phyloP scores from a whole-genome alignment of 2,888 invertebrate genomes.

The Leptura quadrifasciata region DNA sequence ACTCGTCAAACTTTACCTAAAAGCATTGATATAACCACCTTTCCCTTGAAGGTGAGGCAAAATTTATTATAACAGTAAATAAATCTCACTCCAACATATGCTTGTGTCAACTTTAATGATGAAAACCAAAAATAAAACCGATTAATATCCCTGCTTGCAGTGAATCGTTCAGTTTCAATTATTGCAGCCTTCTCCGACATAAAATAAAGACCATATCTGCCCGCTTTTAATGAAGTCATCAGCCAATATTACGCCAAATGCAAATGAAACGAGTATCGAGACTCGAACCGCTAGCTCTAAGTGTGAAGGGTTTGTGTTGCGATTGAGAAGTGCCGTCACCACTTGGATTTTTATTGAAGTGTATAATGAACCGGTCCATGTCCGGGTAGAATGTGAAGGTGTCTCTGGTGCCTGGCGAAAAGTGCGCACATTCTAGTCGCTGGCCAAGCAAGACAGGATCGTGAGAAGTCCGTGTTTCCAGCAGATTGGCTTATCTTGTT shows the following conservation, averaged over 20 bases:
- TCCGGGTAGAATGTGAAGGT: conserved; percentile 52
- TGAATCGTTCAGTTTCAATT: neutral
- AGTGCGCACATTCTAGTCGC: conserved; percentile 52
- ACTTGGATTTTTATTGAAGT: conserved; percentile 54
- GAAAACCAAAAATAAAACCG: no score
- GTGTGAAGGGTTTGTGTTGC: conserved; percentile 56
- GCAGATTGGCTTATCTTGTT: conserved; percentile 69
- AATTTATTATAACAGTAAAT: no score
- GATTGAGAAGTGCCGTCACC: conserved; percentile 59
- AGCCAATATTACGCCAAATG: conserved; percentile 53
- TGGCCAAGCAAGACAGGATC: conserved; percentile 60
- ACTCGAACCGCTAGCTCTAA: conserved; percentile 44
- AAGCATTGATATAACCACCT: no score
- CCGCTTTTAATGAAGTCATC: conserved; percentile 33
- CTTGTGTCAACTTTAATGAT: no score
- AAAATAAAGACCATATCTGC: neutral
- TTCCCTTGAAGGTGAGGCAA: no score
- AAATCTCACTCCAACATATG: no score
- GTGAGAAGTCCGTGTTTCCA: conserved; percentile 66
- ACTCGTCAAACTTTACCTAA: no score
- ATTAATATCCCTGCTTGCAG: no score
- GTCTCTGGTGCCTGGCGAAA: neutral
- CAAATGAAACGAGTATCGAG: conserved; percentile 57
- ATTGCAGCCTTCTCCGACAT: neutral
- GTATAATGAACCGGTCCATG: conserved; percentile 65